Evolutionary conservation across 2,113 vertebrate genomes (phyloP).

Genomic region (Antigone vipio): DNA sequence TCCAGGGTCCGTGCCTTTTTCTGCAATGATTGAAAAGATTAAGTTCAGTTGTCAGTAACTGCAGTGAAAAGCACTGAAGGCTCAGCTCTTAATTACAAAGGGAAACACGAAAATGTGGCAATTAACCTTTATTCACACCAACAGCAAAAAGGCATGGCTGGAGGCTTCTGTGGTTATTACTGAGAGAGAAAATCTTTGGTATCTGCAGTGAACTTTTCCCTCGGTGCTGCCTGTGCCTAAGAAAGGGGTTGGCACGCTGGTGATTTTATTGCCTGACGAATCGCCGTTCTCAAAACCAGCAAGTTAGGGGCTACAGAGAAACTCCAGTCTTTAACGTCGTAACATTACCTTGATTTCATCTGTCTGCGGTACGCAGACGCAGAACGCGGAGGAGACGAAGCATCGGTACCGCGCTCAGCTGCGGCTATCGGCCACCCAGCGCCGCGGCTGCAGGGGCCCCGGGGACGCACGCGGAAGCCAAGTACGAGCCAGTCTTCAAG

Average conservation of each 20-base stretch:
- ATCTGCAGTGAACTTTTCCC: not conserved
- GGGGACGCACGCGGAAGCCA: accelerated
- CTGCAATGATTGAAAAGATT: not conserved
- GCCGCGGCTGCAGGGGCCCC: not conserved
- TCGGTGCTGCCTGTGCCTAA: not conserved
- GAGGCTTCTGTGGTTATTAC: not conserved
- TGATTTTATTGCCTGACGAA: not conserved
- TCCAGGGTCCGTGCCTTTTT: not conserved
- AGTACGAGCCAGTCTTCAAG: accelerated
- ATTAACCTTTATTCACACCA: not conserved
- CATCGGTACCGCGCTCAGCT: accelerated
- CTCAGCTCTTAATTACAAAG: not conserved
- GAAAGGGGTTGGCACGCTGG: not conserved
- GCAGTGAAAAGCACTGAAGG: not conserved
- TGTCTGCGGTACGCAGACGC: accelerated
- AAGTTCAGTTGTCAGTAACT: not conserved
- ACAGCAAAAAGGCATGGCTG: not conserved
- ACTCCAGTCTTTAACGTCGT: accelerated
- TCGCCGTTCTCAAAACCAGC: not conserved
- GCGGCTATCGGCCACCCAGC: too few relatives aligned
- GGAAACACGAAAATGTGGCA: not conserved
- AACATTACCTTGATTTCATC: accelerated
- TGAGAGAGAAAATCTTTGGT: not conserved
- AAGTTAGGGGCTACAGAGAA: not conserved
- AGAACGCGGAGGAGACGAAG: accelerated